Percentiles rank a stretch among this genome's conserved stretches.
Evolutionary conservation across 2,797 vertebrate species (phyloP).

Genomic region (Leptoclinus maculatus): DNA sequence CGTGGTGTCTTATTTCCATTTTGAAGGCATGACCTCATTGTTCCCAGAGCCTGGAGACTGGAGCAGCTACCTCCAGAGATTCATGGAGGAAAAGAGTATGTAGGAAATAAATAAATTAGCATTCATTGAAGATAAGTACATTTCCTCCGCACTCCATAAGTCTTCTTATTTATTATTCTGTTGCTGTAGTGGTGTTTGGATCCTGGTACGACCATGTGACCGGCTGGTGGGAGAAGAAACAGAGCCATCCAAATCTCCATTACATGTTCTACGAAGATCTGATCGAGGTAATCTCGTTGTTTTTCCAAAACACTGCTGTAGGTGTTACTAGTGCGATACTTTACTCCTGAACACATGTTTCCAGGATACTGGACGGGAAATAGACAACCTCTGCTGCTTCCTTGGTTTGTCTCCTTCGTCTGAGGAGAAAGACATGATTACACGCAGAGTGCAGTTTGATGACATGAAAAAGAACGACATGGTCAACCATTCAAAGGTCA

Average conservation of each 20-base stretch:
- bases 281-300: constrained; percentile 30
- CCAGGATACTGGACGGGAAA: constrained; percentile 50
- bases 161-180: neutral
- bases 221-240: constrained; percentile 85
- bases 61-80: constrained; percentile 73
- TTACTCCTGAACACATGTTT: neutral
- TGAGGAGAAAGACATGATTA: constrained; percentile 71
- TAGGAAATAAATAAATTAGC: neutral
- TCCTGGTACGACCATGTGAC: constrained; percentile 86
- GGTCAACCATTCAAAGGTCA: constrained; percentile 51
- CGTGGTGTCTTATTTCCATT: constrained; percentile 89
- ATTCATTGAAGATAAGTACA: neutral
- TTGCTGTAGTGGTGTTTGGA: constrained; percentile 81
- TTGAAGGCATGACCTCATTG: constrained; percentile 85
- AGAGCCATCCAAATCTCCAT: constrained; percentile 48
- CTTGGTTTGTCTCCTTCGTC: constrained; percentile 63
- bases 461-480: constrained; percentile 83
- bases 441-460: constrained; percentile 80
- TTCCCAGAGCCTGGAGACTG: constrained; percentile 84
- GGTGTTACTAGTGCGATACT: too few species aligned
- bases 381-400: constrained; percentile 56
- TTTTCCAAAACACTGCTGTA: neutral
- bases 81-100: constrained; percentile 76
- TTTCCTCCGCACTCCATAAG: neutral
- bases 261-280: constrained; percentile 62